A percentile compares a stretch with the other conserved stretches of the same genome.
phyloP scores from a whole-genome alignment of 2,797 vertebrate species.

The Urosaurus nigricauda region DNA sequence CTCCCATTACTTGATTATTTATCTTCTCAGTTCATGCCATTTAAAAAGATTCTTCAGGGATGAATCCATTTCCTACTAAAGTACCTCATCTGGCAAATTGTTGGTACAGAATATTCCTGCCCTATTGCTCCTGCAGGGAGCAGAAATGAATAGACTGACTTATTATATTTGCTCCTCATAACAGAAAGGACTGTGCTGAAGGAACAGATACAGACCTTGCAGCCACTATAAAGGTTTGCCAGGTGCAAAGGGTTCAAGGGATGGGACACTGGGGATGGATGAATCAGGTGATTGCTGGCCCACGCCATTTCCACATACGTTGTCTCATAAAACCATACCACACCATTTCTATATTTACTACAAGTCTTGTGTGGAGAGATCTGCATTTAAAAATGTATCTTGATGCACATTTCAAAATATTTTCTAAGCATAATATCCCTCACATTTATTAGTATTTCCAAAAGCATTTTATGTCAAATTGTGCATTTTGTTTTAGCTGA shows the following conservation, averaged over 20 bases:
- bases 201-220: background rate
- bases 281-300: background rate
- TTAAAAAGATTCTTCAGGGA: background rate
- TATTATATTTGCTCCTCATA: background rate
- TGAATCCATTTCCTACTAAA: background rate
- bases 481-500: background rate
- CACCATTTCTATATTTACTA: too few relatives aligned
- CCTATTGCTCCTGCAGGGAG: background rate
- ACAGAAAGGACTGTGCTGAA: background rate
- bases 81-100: conserved; percentile 1
- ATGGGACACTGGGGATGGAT: background rate
- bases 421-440: background rate
- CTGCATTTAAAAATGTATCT: background rate
- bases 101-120: background rate
- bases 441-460: background rate
- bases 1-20: conserved; percentile 5
- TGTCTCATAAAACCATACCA: background rate
- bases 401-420: background rate
- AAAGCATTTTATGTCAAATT: background rate
- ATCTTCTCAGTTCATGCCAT: background rate
- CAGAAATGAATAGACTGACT: background rate
- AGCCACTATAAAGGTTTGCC: background rate
- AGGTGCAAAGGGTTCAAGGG: background rate
- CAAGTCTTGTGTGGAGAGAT: too few relatives aligned
- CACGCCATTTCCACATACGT: background rate